Evolutionary conservation across 2,113 vertebrate species (phyloP), one percentile per base, ranked within the genome.

Genomic region (Pelobates fuscus): DNA sequence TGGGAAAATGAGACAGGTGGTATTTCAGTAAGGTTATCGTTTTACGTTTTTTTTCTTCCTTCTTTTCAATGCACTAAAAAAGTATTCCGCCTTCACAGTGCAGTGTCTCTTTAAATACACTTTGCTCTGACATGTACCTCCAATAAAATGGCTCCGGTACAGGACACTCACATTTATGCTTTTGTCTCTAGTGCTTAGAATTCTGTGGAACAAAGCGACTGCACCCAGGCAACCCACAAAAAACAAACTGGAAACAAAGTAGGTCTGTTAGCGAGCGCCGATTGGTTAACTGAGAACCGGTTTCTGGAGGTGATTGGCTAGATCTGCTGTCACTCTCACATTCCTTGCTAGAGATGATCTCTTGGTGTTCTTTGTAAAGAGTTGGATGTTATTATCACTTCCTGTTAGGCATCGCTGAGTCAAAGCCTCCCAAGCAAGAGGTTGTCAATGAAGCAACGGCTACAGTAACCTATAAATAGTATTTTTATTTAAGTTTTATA

Each of bases 391-490:
- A 26, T 55, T 25, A 37, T 44, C 62, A 74, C 71, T 74, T 74
- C 71, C 71, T 74, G 71, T 74, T 27, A 27, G 6, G 52, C 32
- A 66, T n/a, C 27, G 70, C 61, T 73, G 60, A 73, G 60, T 73
- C 61, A 68, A 55, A 77, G 66, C 46, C 24, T 26, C 23, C 30
- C 41, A 30, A 60, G 52, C 11, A 6, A 21, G 21, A 5, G 29
- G 26, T 24, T 15, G 24, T 18, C 64, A 21, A 43, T n/a, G 24
- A 32, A 1, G 8, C 32, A 23, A 17, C 11, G 10, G 18, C 23
- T 20, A 17, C 23, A 14, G 24, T 49, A 37, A n/a, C 37, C 37
- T 41, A 41, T 41, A 41, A 41, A 12, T 8, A 41, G 7, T 12
- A 41, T 41, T 7, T 41, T 12, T n/a, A n/a, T n/a, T n/a, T n/a